These are phyloP conservation scores for Haemorhous mexicanus DNA, from an alignment of 2,113 vertebrate species.

Conservation along the genomic window DNA sequence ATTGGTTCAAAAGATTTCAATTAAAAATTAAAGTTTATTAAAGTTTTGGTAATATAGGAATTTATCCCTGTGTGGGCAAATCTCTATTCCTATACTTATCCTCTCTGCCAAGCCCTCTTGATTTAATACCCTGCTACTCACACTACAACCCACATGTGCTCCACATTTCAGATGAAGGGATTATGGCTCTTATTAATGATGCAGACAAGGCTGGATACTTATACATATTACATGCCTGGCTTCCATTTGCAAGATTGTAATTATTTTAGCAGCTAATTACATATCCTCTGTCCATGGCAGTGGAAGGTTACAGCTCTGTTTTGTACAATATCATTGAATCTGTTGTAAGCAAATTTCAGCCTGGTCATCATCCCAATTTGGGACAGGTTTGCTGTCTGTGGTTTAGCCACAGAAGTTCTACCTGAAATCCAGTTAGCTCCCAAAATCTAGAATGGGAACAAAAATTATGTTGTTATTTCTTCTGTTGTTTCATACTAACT, in stretches of 20 bases:
- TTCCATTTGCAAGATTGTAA: background rate
- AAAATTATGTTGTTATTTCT: background rate
- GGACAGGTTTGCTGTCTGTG: background rate
- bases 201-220: background rate
- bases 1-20: background rate
- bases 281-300: background rate
- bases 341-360: background rate
- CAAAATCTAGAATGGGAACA: background rate
- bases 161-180: background rate
- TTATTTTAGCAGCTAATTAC: conserved; percentile 53
- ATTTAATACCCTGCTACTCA: conserved; percentile 25
- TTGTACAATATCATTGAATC: background rate
- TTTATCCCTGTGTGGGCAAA: background rate
- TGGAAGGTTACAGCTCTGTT: background rate
- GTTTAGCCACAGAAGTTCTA: background rate
- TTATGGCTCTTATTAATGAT: conserved; percentile 23
- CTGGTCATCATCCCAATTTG: background rate
- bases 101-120: background rate
- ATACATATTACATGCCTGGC: background rate
- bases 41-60: conserved; percentile 17
- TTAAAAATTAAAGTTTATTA: conserved; percentile 40
- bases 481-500: background rate
- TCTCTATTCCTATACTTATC: background rate
- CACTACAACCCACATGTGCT: background rate
- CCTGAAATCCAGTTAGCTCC: background rate